phyloP scores from a whole-genome alignment of 2,888 invertebrate species.

The Entomobrya multifasciata region DNA sequence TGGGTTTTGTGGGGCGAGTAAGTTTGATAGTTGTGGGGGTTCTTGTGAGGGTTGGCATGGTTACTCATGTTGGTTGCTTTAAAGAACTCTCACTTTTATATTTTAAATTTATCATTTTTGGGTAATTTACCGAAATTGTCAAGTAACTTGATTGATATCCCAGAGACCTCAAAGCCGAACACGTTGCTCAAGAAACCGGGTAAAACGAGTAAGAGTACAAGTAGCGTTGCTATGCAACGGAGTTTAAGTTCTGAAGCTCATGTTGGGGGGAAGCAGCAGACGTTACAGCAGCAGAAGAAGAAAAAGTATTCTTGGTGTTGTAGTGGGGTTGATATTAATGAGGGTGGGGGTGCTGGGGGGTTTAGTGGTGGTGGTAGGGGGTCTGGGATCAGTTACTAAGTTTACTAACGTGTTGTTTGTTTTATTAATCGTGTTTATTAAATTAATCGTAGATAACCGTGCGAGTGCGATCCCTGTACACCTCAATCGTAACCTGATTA shows the following conservation, averaged over 20 bases:
- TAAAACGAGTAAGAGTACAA: no score
- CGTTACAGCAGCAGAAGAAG: slow-evolving; percentile 21
- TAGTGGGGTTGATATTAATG: not conserved
- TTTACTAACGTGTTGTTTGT: not conserved
- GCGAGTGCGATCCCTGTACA: not conserved
- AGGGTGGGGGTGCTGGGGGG: not conserved
- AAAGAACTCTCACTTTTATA: no score
- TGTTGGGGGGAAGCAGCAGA: not conserved
- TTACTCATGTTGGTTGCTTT: no score
- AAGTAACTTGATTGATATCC: no score
- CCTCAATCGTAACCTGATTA: not conserved
- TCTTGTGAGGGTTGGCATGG: no score
- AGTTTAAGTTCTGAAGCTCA: not conserved
- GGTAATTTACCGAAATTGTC: not conserved
- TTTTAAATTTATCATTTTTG: not conserved
- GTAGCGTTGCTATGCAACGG: not conserved
- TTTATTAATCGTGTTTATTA: no score
- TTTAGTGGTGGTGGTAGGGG: not conserved
- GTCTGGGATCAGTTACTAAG: not conserved
- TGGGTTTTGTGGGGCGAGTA: slow-evolving; percentile 75
- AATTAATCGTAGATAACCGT: no score
- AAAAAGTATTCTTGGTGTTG: slow-evolving; percentile 50
- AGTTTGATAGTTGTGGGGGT: no score
- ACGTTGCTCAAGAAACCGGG: no score
- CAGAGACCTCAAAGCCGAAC: no score